Base-by-base conservation (phyloP, 2,888 invertebrate genomes). In the Camptogramma bilineatum region DNA sequence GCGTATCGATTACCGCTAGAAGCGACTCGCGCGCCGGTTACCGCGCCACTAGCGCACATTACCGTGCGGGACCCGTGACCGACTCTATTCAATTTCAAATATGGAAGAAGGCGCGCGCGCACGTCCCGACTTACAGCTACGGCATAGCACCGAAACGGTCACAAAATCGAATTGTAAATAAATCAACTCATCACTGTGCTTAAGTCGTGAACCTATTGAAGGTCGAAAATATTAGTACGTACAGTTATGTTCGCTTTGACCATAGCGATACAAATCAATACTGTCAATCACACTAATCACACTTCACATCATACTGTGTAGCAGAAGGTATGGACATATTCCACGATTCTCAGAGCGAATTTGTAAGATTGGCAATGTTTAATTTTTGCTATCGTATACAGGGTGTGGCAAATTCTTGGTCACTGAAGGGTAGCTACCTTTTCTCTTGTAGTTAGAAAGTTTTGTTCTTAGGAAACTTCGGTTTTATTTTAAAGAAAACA, bases 11-110 rank as follows among this genome's bases (percentile, higher is more conserved):
- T 31, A 42, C 18, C 55, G 57, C 66, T 66, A 68, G 72, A 75
- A 72, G 71, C 73, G 70, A 74, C 79, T 74, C 76, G 73, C 72
- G 77, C 76, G 75, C 77, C 74, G 76, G 79, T 76, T 69, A 70
- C 72, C 71, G 74, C 77, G 78, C 79, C 82, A 87, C 87, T 86
- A 81, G 74, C 79, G 73, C 70, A 81, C 85, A 91, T 91, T 90
- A 90, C 81, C 90, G 91, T 88, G 90, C 91, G 87, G 81, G 86
- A 78, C 87, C 81, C 86, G 89, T 89, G 84, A 87, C 80, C 81
- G 81, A 79, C 81, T 80, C 90, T 84, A 92, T 92, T 91, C 91
- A 91, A 90, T 91, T 91, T 87, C 92, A 89, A 85, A 93, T 93
- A 93, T 85, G 91, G 91, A 78, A 83, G 74, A 79, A 76, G 82